phyloP scores from a whole-genome alignment of 2,113 vertebrate species.

The Trogon surrucura region DNA sequence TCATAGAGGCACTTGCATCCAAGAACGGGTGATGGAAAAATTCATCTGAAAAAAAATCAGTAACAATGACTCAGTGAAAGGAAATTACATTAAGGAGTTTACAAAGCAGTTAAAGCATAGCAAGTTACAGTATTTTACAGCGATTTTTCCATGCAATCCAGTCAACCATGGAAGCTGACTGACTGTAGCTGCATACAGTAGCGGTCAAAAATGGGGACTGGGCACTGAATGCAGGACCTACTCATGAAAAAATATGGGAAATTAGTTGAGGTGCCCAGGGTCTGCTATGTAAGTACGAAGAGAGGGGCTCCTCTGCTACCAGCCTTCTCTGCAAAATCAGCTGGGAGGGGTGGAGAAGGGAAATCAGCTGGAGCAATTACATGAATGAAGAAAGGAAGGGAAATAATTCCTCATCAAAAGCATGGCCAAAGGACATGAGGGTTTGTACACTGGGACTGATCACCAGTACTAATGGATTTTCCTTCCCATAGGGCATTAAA shows the following conservation, averaged over 20 bases:
- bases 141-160: neutral
- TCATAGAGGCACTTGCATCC: constrained; percentile 83
- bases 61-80: constrained; percentile 1
- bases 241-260: neutral
- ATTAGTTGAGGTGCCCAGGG: neutral
- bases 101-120: neutral
- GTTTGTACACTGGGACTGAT: neutral
- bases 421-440: neutral
- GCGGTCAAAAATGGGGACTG: neutral
- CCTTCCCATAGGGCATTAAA: neutral
- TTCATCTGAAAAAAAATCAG: constrained; percentile 80
- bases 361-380: neutral
- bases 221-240: neutral
- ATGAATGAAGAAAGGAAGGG: neutral
- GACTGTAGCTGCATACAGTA: accelerated
- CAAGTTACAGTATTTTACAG: neutral
- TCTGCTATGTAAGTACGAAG: neutral
- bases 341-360: neutral
- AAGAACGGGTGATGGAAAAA: constrained; percentile 96
- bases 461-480: neutral
- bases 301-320: neutral
- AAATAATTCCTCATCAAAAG: neutral
- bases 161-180: neutral
- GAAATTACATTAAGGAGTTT: neutral
- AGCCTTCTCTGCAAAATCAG: neutral